Percentiles rank a stretch among this genome's conserved stretches.
Conservation (phyloP, 1,140 invertebrate genomes). For the Drosophila athabasca region DNA sequence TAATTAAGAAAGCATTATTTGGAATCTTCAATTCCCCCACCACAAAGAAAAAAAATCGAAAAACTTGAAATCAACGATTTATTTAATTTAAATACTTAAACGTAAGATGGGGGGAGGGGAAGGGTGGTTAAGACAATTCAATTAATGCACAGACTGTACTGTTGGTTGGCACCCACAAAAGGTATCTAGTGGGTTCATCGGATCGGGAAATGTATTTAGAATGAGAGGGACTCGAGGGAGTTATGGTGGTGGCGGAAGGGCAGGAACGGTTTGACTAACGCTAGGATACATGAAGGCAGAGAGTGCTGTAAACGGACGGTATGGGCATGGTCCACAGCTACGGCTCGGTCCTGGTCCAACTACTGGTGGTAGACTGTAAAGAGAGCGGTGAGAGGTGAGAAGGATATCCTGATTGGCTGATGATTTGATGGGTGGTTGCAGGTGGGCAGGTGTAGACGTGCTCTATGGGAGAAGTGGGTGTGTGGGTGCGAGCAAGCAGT, state of each 20-base stretch:
- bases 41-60: background rate
- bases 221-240: conserved; percentile 19
- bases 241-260: conserved; percentile 14
- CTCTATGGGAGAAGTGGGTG: conserved; percentile 21
- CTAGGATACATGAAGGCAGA: conserved; percentile 57
- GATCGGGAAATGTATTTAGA: conserved; percentile 29
- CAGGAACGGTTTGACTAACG: conserved; percentile 56
- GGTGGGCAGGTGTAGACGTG: conserved; percentile 5
- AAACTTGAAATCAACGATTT: conserved; percentile 60
- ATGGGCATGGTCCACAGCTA: conserved; percentile 64
- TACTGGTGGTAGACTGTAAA: conserved; percentile 77
- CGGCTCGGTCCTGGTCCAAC: conserved; percentile 53
- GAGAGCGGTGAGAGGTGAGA: conserved; percentile 70
- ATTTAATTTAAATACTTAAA: conserved; percentile 79
- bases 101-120: conserved; percentile 51
- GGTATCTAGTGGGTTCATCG: conserved; percentile 6
- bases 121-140: conserved; percentile 4
- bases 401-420: conserved; percentile 24
- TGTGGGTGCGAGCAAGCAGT: conserved; percentile 37
- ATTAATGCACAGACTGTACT: conserved; percentile 8
- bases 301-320: conserved; percentile 34
- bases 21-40: too few relatives aligned
- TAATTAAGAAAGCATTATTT: too few relatives aligned
- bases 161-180: conserved; percentile 12
- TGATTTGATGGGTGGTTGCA: conserved; percentile 7